Percentiles rank a stretch among this genome's conserved stretches.
These are phyloP conservation scores for Xanthia togata DNA, from an alignment of 2,888 invertebrate genomes.

Conservation along the genomic window DNA sequence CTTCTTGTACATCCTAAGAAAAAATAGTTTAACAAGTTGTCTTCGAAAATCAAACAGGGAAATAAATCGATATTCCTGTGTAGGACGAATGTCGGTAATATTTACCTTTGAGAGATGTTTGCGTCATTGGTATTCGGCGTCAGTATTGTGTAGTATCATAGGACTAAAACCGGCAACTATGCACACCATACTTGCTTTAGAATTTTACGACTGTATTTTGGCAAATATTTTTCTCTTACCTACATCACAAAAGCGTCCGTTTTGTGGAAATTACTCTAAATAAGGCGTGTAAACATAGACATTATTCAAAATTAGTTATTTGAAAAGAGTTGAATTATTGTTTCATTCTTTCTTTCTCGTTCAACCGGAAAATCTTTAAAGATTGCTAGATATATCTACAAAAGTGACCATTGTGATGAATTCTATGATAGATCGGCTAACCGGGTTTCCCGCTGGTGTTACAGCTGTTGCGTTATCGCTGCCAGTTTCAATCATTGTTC, in stretches of 20 bases:
- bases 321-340: background rate
- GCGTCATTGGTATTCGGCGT: background rate
- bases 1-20: constrained; percentile 89
- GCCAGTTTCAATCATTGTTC: constrained; percentile 84
- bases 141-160: background rate
- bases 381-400: constrained; percentile 1
- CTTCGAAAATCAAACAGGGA: background rate
- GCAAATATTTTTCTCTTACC: too few species aligned
- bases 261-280: background rate
- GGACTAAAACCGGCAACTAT: background rate
- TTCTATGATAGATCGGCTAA: constrained; percentile 61
- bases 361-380: background rate
- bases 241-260: too few species aligned
- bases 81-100: background rate
- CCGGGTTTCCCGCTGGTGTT: constrained; percentile 70
- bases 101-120: background rate
- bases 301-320: background rate
- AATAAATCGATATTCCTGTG: background rate
- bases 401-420: constrained; percentile 26
- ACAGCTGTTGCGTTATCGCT: constrained; percentile 79
- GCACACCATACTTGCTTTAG: background rate
- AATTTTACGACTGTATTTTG: background rate
- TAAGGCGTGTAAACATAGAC: background rate
- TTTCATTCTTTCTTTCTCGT: background rate
- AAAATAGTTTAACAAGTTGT: background rate